Evolutionary conservation across 2,113 vertebrate genomes (phyloP).

Genomic region (Osmerus eperlanus): DNA sequence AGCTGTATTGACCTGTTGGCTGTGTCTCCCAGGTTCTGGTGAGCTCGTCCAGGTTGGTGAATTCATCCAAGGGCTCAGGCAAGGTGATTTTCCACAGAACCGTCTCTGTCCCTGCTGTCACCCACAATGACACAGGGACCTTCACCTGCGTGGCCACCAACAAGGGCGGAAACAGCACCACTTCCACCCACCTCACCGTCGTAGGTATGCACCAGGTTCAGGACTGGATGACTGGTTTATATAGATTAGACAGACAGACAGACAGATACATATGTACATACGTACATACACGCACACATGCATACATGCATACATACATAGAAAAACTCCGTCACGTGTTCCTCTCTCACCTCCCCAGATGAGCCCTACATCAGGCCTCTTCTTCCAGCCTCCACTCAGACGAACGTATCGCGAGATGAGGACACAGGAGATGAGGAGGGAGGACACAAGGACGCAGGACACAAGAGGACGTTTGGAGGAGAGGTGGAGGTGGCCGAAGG

Average conservation of each 20-base stretch:
- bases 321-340: background rate
- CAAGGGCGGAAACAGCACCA: slow-evolving; percentile 38
- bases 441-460: too few species aligned
- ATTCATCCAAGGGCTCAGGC: slow-evolving; percentile 15
- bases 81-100: slow-evolving; percentile 26
- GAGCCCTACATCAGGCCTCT: slow-evolving; percentile 74
- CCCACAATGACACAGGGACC: slow-evolving; percentile 66
- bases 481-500: slow-evolving; percentile 67
- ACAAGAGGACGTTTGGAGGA: slow-evolving; percentile 11
- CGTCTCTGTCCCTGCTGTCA: slow-evolving; percentile 60
- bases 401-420: background rate
- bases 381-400: slow-evolving; percentile 37
- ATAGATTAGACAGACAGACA: too few species aligned
- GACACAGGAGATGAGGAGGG: too few species aligned
- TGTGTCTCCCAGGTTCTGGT: too few species aligned
- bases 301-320: background rate
- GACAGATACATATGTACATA: background rate
- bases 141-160: slow-evolving; percentile 74
- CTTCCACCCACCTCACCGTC: slow-evolving; percentile 71
- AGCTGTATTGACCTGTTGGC: too few species aligned
- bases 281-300: background rate
- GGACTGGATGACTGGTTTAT: too few species aligned
- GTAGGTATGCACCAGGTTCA: slow-evolving; percentile 69
- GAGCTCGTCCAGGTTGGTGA: too few species aligned
- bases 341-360: slow-evolving; percentile 64